Percentiles rank a stretch among this genome's conserved stretches.
These are phyloP conservation scores for Drosophila prostipennis DNA, from an alignment of 2,888 invertebrate species.

Conservation along the genomic window DNA sequence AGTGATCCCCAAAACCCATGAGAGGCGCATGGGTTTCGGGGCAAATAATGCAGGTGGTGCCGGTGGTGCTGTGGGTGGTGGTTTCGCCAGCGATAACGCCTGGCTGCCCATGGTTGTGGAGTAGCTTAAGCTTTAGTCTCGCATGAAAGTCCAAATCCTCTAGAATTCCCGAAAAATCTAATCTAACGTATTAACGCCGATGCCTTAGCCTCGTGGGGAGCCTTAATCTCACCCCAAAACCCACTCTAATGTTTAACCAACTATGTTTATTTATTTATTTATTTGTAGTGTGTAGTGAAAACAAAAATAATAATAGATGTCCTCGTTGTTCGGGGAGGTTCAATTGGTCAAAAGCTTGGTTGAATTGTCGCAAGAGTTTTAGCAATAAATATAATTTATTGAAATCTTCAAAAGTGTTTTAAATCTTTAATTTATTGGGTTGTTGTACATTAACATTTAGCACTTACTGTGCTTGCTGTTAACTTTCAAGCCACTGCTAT, in stretches of 20 bases:
- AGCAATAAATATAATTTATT: conserved; percentile 70
- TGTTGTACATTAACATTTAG: no score
- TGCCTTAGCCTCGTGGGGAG: conserved; percentile 45
- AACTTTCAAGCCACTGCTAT: neutral
- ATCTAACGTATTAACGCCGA: conserved; percentile 57
- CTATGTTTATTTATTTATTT: conserved; percentile 56
- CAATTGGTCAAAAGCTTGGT: conserved; percentile 22
- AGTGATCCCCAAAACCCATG: conserved; percentile 56
- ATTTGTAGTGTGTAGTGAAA: conserved; percentile 61
- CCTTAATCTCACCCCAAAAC: conserved; percentile 39
- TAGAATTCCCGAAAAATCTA: neutral
- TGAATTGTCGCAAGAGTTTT: conserved; percentile 40
- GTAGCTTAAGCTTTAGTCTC: conserved; percentile 56
- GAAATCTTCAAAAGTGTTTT: conserved; percentile 1
- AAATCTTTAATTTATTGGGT: no score
- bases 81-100: conserved; percentile 63
- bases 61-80: conserved; percentile 42
- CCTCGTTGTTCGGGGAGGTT: conserved; percentile 48
- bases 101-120: conserved; percentile 81
- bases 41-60: conserved; percentile 50
- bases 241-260: conserved; percentile 52
- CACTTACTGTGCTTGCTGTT: neutral
- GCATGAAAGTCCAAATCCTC: conserved; percentile 51
- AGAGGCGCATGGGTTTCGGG: conserved; percentile 78
- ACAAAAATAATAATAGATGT: conserved; percentile 16